These are phyloP conservation scores for Erinaceus europaeus DNA, from an alignment of 2,113 vertebrate species.

Conservation along the genomic window DNA sequence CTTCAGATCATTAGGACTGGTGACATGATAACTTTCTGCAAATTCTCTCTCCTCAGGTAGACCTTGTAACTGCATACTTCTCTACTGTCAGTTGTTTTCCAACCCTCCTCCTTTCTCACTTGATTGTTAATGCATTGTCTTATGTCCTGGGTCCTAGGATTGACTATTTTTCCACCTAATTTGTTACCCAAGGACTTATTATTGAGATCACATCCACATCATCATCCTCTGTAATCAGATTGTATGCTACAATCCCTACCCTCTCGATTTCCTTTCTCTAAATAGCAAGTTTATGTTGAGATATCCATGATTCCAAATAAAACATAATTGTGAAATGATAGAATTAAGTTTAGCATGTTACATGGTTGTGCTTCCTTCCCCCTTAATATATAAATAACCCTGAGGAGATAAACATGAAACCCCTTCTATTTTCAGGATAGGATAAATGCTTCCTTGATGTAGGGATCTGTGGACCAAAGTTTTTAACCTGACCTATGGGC, in stretches of 20 bases:
- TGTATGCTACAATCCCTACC: not conserved
- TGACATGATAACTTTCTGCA: not conserved
- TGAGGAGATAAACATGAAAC: not conserved
- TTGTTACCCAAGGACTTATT: not conserved
- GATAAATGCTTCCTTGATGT: not conserved
- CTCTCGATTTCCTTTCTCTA: not conserved
- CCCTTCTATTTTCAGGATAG: not conserved
- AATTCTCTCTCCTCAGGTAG: not conserved
- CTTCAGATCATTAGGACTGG: not conserved
- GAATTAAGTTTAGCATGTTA: not conserved
- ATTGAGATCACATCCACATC: not conserved
- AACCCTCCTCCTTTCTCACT: not conserved
- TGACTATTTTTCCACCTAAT: not conserved
- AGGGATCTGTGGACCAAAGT: not conserved
- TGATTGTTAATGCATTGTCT: not conserved
- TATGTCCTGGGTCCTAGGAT: not conserved
- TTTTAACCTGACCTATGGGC: not conserved
- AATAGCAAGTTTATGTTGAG: not conserved
- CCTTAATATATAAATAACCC: not conserved
- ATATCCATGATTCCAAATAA: not conserved
- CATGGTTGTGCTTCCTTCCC: not conserved
- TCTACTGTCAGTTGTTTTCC: not conserved
- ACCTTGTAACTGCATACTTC: not conserved
- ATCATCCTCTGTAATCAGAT: not conserved
- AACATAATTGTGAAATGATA: not conserved